These are phyloP conservation scores for Leptopilina drosophilae DNA, from an alignment of 2,888 invertebrate species.

Conservation along the genomic window DNA sequence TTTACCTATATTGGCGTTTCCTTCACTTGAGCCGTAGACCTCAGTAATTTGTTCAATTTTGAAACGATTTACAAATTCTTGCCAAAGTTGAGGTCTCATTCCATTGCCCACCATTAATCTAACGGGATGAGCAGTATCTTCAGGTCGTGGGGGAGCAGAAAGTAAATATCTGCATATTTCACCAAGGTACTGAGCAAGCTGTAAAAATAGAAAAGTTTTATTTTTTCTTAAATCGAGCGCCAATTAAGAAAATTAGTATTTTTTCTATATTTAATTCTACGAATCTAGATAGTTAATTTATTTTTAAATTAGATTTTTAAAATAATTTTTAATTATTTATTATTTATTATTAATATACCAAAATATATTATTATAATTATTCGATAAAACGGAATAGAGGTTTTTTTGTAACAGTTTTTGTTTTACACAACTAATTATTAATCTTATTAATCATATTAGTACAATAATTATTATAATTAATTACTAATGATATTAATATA, in stretches of 20 bases:
- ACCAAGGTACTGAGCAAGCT: conserved; percentile 81
- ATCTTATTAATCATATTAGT: too few relatives aligned
- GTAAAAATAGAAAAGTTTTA: conserved; percentile 54
- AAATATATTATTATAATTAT: too few relatives aligned
- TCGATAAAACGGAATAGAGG: too few relatives aligned
- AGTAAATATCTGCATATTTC: conserved; percentile 81
- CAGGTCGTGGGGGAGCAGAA: conserved; percentile 77
- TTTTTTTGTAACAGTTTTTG: too few relatives aligned
- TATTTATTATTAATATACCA: too few relatives aligned
- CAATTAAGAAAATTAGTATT: background rate
- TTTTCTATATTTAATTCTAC: background rate
- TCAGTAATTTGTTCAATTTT: conserved; percentile 81
- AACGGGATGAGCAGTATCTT: conserved; percentile 78
- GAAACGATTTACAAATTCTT: conserved; percentile 81
- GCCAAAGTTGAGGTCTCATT: conserved; percentile 83
- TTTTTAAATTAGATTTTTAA: too few relatives aligned
- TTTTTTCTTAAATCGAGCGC: background rate
- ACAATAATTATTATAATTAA: too few relatives aligned
- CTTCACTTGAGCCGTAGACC: conserved; percentile 85
- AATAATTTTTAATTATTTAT: too few relatives aligned
- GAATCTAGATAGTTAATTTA: too few relatives aligned
- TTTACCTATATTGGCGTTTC: conserved; percentile 81
- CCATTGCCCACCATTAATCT: conserved; percentile 86
- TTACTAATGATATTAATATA: too few relatives aligned
- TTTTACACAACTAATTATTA: too few relatives aligned